phyloP scores from a whole-genome alignment of 2,888 invertebrate genomes.

The Camptogramma bilineatum region DNA sequence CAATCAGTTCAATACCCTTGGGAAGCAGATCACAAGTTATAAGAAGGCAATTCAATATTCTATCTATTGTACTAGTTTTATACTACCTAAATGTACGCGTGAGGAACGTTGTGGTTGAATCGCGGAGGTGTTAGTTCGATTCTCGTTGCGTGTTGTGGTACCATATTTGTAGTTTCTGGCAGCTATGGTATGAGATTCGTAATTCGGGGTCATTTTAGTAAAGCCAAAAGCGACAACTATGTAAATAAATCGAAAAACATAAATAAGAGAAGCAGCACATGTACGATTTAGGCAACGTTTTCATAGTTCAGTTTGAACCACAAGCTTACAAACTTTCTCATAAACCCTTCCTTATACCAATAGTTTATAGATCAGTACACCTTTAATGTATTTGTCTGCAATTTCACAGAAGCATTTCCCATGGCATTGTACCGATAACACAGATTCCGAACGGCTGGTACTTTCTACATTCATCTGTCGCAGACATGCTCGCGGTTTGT shows the following conservation, averaged over 20 bases:
- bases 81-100: too few relatives aligned
- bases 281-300: background rate
- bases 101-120: background rate
- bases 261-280: too few relatives aligned
- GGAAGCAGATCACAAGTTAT: background rate
- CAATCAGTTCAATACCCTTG: conserved; percentile 7
- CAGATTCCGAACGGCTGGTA: conserved; percentile 35
- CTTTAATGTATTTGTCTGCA: conserved; percentile 19
- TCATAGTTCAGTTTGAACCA: background rate
- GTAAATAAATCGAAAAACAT: too few relatives aligned
- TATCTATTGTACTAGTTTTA: too few relatives aligned
- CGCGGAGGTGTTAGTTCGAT: too few relatives aligned
- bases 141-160: too few relatives aligned
- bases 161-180: too few relatives aligned
- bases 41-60: too few relatives aligned
- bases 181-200: too few relatives aligned
- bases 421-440: conserved; percentile 42
- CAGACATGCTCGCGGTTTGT: conserved; percentile 2
- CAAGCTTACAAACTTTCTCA: background rate
- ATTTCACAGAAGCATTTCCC: conserved; percentile 34
- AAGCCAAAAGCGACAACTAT: too few relatives aligned
- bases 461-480: conserved; percentile 28
- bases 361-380: background rate
- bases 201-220: too few relatives aligned
- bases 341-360: background rate